A percentile compares a stretch with the other conserved stretches of the same genome.
phyloP scores from a whole-genome alignment of 2,797 vertebrate species.

The Syngnathus acus region DNA sequence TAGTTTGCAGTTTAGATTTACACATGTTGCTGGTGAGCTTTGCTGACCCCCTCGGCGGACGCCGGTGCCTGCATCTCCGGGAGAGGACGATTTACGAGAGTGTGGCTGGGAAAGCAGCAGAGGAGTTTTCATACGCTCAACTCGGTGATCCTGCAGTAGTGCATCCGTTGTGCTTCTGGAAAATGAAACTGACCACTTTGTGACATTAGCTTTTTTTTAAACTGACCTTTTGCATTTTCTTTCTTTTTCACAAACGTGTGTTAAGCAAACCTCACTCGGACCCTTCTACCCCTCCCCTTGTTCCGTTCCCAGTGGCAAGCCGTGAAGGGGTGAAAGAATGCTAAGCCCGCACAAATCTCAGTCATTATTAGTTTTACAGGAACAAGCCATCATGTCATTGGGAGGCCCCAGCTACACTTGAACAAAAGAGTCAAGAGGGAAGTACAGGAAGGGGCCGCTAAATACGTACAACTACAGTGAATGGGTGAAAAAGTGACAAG shows the following conservation, averaged over 20 bases:
- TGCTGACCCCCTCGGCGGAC: background rate
- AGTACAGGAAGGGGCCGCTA: conserved; percentile 10
- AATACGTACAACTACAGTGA: conserved; percentile 6
- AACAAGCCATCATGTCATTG: conserved; percentile 54
- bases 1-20: conserved; percentile 15
- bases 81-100: conserved; percentile 7
- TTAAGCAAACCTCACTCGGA: conserved; percentile 22
- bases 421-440: conserved; percentile 51
- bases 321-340: conserved; percentile 64
- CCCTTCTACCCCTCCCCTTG: conserved; percentile 28
- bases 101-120: background rate
- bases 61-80: background rate
- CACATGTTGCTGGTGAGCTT: background rate
- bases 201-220: background rate
- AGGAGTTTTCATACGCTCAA: background rate
- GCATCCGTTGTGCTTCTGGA: background rate
- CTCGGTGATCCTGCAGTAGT: background rate
- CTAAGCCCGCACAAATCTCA: conserved; percentile 63
- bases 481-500: conserved; percentile 19
- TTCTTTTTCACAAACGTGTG: conserved; percentile 14
- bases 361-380: conserved; percentile 68
- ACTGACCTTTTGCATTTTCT: conserved; percentile 5
- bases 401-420: conserved; percentile 53
- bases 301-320: conserved; percentile 36
- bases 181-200: background rate